Conservation (phyloP, 2,797 vertebrate species). For the Clarias laeviceps region DNA sequence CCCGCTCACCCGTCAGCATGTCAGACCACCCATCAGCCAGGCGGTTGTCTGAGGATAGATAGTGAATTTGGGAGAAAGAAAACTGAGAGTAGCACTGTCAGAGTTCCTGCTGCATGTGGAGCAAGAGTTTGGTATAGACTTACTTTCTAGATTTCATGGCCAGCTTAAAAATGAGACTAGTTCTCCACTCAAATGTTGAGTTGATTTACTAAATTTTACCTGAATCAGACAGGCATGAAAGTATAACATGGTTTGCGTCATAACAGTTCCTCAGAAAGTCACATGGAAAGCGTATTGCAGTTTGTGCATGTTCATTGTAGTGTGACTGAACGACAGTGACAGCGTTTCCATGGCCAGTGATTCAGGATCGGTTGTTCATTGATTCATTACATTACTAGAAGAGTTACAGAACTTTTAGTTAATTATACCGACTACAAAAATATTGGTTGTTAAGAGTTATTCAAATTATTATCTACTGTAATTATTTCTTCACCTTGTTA, state of each 20-base stretch:
- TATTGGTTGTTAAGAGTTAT: neutral
- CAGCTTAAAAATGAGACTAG: slow-evolving; percentile 1
- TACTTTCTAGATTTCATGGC: slow-evolving; percentile 16
- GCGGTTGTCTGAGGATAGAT: slow-evolving; percentile 62
- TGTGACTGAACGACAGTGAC: slow-evolving; percentile 24
- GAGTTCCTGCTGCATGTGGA: slow-evolving; percentile 65
- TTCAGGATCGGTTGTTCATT: neutral
- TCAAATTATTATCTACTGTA: neutral
- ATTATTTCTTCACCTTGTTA: neutral
- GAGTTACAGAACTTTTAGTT: neutral
- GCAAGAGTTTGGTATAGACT: slow-evolving; percentile 59
- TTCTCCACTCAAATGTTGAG: neutral
- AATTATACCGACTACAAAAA: neutral
- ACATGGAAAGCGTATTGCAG: neutral
- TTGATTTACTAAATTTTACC: slow-evolving; percentile 13
- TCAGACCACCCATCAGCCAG: slow-evolving; percentile 38
- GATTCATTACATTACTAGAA: slow-evolving; percentile 1
- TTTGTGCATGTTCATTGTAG: slow-evolving; percentile 15
- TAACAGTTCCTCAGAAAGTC: neutral
- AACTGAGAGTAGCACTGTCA: slow-evolving; percentile 67
- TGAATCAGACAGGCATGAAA: slow-evolving; percentile 33
- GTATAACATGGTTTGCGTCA: neutral
- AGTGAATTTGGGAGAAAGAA: slow-evolving; percentile 33
- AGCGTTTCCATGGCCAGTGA: slow-evolving; percentile 5
- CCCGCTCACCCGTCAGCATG: slow-evolving; percentile 53